phyloP scores from a whole-genome alignment of 2,113 vertebrate species.

The Stegastes partitus region DNA sequence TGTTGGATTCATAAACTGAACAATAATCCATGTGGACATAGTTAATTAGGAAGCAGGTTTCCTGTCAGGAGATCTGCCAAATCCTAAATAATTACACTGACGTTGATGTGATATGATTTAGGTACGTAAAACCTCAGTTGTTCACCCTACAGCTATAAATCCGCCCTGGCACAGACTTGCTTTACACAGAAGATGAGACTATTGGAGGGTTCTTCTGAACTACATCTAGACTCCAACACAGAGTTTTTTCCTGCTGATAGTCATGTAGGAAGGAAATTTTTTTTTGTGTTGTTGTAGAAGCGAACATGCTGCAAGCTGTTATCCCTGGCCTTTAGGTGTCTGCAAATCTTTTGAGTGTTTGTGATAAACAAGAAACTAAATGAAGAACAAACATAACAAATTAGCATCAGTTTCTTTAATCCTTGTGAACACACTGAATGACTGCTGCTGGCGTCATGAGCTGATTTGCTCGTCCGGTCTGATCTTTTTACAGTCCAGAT shows the following conservation, averaged over 20 bases:
- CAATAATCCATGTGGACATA: neutral
- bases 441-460: slow-evolving; percentile 10
- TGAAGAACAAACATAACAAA: neutral
- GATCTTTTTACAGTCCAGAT: slow-evolving; percentile 31
- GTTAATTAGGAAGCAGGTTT: neutral
- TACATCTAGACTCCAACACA: no score
- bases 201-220: neutral
- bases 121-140: neutral
- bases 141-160: no score
- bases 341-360: neutral
- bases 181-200: neutral
- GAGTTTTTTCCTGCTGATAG: neutral
- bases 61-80: neutral
- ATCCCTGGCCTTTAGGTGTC: neutral
- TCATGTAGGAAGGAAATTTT: neutral
- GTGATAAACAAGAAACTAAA: neutral
- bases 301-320: neutral
- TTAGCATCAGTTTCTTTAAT: slow-evolving; percentile 9
- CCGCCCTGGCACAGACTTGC: neutral
- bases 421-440: neutral
- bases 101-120: neutral
- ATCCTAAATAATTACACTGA: slow-evolving; percentile 7
- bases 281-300: slow-evolving; percentile 6
- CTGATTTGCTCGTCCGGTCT: slow-evolving; percentile 34
- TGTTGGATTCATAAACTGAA: neutral